Evolutionary conservation across 2,797 vertebrate species (phyloP), one percentile per base, ranked within the genome.

Genomic region (Lycodopsis pacificus): DNA sequence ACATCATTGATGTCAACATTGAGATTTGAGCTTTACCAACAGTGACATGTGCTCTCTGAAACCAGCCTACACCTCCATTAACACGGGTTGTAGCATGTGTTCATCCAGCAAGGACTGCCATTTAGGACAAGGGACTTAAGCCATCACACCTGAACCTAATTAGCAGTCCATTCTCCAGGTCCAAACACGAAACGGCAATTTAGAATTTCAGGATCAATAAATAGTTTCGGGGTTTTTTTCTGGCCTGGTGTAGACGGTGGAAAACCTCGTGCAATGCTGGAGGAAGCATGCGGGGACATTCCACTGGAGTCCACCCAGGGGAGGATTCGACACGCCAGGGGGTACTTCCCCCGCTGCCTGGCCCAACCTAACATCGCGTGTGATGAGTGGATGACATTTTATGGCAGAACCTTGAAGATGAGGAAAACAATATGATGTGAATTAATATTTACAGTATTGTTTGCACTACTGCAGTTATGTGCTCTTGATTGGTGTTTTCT

Each of bases 211-310:
- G 34, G 30, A 58, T 73, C n/a, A 65, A 44, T 54, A 2, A 22
- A n/a, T 2, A 7, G 25, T 8, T 5, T 4, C 27, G 17, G 2
- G 17, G 2, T 25, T 27, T 10, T 56, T 51, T 36, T 70, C 38
- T 56, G 49, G 36, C 1, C 68, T 57, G 58, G 13, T 44, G 63
- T 32, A 2, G 15, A 58, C 32, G 19, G 10, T 44, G 66, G 73
- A 54, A 88, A 79, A 75, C 9, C 30, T 44, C 64, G 65, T 63
- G 68, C 36, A 53, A 53, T 64, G 65, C 74, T 54, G 22, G 6
- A 80, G 82, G 59, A 88, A 79, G 38, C 68, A 72, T 77, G 87
- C 20, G n/a, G 76, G 74, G 84, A 90, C 90, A 89, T 92, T 92
- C 91, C 90, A 77, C 76, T 79, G 77, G 79, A 88, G 76, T 71